These are phyloP conservation scores for Callyntrura guangdongensis DNA, from an alignment of 2,888 invertebrate genomes.

Conservation along the genomic window DNA sequence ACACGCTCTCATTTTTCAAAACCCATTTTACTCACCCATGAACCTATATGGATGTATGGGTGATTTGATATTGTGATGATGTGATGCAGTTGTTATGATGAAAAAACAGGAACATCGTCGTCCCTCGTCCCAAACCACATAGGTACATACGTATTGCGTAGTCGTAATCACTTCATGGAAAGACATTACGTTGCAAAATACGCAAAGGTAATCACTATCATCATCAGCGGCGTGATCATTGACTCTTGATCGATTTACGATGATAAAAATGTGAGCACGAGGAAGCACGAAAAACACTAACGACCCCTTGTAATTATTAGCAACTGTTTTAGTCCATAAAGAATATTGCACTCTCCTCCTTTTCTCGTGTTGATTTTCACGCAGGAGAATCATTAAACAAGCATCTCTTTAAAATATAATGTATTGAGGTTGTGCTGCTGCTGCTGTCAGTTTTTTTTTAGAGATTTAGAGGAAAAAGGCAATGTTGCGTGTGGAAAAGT, in stretches of 20 bases:
- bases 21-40: neutral
- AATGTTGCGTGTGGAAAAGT: neutral
- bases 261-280: slow-evolving; percentile 27
- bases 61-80: no score
- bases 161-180: slow-evolving; percentile 1
- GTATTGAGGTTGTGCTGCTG: neutral
- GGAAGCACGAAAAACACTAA: slow-evolving; percentile 38
- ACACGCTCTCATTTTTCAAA: slow-evolving; percentile 22
- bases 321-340: neutral
- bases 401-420: neutral
- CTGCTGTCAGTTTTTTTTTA: no score
- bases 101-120: slow-evolving; percentile 19
- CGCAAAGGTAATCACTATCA: neutral
- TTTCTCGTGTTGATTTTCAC: slow-evolving; percentile 7
- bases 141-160: neutral
- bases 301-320: neutral
- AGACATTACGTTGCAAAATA: slow-evolving; percentile 33
- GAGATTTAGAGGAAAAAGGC: neutral
- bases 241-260: slow-evolving; percentile 44
- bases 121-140: no score
- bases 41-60: neutral
- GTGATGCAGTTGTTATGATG: no score
- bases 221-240: no score
- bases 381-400: no score
- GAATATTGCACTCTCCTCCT: slow-evolving; percentile 17